Evolutionary conservation across 2,888 invertebrate species (phyloP), one percentile per base, ranked within the genome.

Genomic region (Adelphocoris suturalis): DNA sequence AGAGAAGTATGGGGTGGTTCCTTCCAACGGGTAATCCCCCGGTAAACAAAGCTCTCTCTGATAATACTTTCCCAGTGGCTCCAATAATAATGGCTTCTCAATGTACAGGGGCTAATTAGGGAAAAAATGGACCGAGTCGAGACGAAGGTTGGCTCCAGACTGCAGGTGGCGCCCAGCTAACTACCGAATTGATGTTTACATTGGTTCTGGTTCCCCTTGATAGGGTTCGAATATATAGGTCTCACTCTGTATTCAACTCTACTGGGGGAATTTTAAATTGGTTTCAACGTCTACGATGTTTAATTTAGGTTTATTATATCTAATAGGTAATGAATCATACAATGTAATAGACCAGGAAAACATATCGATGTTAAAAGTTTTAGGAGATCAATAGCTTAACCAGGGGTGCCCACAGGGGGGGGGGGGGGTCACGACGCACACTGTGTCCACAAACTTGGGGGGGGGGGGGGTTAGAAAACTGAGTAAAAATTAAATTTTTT

Each of bases 61-160:
- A 68, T 68, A 68, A 68, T 68, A 68, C 68, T 23, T 68, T 68
- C 68, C 23, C 23, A 12, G 23, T 27, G 68, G 68, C 68, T 68
- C 68, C 23, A 68, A 68, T 68, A 68, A 68, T 68, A 68, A 68
- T 68, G 68, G 68, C 68, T 68, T 68, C 68, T 68, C 68, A 68
- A 68, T 68, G 23, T 23, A 68, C 68, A 68, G 19, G 57, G 68
- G 19, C 68, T 68, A 68, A 68, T 68, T 68, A 68, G 23, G 23
- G 68, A 68, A 68, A 68, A 68, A 68, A 68, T 68, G 68, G 13
- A 23, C 68, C 68, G 68, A 68, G 68, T 68, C 68, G 68, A 68
- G 68, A 68, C 68, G 68, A 68, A 23, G 68, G 68, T 68, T 68
- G 68, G 68, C 68, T 68, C 68, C 68, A 68, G 68, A 68, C 68